phyloP scores from a whole-genome alignment of 2,797 vertebrate species.

The Amphiprion clarkii region DNA sequence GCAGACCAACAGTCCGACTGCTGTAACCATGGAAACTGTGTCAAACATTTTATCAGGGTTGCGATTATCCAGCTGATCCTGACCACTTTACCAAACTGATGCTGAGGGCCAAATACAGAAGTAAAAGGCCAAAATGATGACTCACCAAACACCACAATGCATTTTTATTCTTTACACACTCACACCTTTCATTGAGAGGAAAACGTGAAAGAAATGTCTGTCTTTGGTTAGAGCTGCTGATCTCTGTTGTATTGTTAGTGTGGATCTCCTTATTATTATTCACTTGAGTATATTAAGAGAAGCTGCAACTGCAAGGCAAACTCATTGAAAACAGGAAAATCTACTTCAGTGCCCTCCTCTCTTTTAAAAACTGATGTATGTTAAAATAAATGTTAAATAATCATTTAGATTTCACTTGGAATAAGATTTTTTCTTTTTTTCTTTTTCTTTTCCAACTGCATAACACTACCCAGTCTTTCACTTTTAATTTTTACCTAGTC shows the following conservation, averaged over 20 bases:
- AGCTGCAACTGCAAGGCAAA: neutral
- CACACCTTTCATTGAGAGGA: no score
- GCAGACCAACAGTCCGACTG: slow-evolving; percentile 44
- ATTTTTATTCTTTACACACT: neutral
- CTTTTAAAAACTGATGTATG: neutral
- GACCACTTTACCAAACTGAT: slow-evolving; percentile 28
- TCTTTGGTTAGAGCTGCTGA: no score
- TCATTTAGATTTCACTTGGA: neutral
- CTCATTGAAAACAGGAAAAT: neutral
- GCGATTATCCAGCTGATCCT: slow-evolving; percentile 28
- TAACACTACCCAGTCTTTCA: no score
- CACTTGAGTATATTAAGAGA: neutral
- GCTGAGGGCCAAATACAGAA: slow-evolving; percentile 18
- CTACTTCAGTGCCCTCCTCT: neutral
- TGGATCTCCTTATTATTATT: neutral
- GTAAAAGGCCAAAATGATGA: neutral
- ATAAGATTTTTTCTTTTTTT: no score
- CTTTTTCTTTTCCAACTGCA: no score
- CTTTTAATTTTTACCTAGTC: no score
- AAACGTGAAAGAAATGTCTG: no score
- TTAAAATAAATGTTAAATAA: neutral
- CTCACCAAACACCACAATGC: neutral
- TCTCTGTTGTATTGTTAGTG: neutral
- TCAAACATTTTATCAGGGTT: slow-evolving; percentile 51
- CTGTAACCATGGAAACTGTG: slow-evolving; percentile 74